Base-by-base conservation (phyloP, 1,140 invertebrate genomes). In the Hycleus phaleratus region DNA sequence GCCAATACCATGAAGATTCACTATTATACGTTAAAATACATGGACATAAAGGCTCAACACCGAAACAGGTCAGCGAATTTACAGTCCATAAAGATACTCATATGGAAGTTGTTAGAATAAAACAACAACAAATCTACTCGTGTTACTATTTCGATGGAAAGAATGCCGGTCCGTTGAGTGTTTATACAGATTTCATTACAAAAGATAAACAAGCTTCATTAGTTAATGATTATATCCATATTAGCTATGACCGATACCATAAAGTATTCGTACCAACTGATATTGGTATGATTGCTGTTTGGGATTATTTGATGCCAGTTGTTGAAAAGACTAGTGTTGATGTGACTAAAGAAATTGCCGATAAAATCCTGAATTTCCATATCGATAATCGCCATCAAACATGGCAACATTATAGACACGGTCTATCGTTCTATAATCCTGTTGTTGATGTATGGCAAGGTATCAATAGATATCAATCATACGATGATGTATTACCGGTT, bases 241-340 rank as follows among this genome's bases (percentile, higher is more conserved):
- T 55, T 5, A 10, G 5, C 9, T 57, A 57, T 38, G n/a, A 57
- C n/a, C 12, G 25, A 42, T 57, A 57, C 38, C 38, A 44, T 25
- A 49, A 39, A 57, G 26, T 38, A 4, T 10, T 68, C 8, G 50
- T 77, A 11, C 62, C 74, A 0, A 77, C 72, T 6, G 75, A 77
- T 32, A 68, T 76, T n/a, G 77, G 77, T 54, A 52, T 78, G 24
- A 73, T 73, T 5, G 68, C 67, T 11, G 9, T 71, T 2, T 58
- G 75, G 40, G 60, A 68, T 12, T 71, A 68, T 5, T 58, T 61
- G 44, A 59, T 71, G 9, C 74, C 75, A 1, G 44, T 46, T 0
- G 50, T 64, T 2, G 48, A 61, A 68, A 71, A 40, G 3, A 69
- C 2, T 61, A 60, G 62, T 18, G 46, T 68, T 0, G 67, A 68